phyloP scores from a whole-genome alignment of 2,113 vertebrate species.

The Diphyllodes magnificus region DNA sequence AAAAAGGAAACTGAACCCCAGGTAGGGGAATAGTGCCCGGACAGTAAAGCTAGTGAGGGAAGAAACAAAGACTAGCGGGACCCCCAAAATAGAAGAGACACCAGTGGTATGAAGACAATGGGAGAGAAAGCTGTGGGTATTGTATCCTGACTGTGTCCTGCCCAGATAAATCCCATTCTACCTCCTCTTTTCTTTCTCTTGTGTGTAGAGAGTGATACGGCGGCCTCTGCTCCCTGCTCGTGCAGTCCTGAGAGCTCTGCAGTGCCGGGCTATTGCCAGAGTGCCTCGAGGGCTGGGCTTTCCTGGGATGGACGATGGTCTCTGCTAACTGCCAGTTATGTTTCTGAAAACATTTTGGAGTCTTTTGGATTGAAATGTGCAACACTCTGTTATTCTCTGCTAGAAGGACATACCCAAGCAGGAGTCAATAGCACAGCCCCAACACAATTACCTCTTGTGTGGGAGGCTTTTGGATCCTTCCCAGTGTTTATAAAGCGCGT shows the following conservation, averaged over 20 bases:
- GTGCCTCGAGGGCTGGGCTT: not conserved
- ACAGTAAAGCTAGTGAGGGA: not conserved
- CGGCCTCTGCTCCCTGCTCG: not conserved
- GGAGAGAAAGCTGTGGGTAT: not conserved
- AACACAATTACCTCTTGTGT: not conserved
- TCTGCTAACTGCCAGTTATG: not conserved
- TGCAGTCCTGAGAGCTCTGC: not conserved
- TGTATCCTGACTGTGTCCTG: no score
- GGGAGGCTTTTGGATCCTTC: not conserved
- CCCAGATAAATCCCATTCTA: not conserved
- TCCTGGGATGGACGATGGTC: not conserved
- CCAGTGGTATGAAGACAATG: not conserved
- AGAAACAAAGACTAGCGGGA: not conserved
- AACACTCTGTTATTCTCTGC: not conserved
- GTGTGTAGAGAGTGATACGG: rapidly evolving
- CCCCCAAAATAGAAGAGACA: not conserved
- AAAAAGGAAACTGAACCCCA: not conserved
- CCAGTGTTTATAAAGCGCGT: not conserved
- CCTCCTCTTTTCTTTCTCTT: not conserved
- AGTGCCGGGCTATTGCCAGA: not conserved
- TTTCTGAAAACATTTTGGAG: not conserved
- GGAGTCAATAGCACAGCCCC: not conserved
- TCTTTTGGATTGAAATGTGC: not conserved
- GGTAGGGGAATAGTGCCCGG: not conserved
- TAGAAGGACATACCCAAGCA: not conserved